Percentiles rank a stretch among this genome's conserved stretches.
phyloP scores from a whole-genome alignment of 2,888 invertebrate species.

The Cetonia aurata region DNA sequence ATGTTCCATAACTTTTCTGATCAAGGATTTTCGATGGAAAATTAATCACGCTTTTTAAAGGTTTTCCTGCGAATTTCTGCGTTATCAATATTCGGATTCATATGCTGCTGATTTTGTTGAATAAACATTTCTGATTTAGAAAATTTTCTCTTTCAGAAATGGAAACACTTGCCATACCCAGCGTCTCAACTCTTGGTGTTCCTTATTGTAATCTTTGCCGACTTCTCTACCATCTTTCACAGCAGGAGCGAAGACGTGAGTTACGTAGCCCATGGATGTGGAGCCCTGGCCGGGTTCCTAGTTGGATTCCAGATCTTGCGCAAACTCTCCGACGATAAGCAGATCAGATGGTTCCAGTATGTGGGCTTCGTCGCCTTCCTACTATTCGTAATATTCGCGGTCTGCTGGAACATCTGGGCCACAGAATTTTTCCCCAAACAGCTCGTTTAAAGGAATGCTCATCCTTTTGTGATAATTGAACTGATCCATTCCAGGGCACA shows the following conservation, averaged over 20 bases:
- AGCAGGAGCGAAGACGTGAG: conserved; percentile 85
- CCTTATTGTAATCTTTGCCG: conserved; percentile 82
- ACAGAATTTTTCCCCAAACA: conserved; percentile 61
- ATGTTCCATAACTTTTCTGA: too few species aligned
- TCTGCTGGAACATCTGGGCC: conserved; percentile 69
- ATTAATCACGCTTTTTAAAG: too few species aligned
- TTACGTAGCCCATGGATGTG: conserved; percentile 94
- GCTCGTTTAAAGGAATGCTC: conserved; percentile 8
- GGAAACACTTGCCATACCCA: conserved; percentile 96
- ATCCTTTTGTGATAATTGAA: not conserved
- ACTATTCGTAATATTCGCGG: conserved; percentile 63
- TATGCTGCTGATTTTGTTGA: too few species aligned
- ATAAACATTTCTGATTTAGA: not conserved
- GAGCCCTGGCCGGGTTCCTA: conserved; percentile 85
- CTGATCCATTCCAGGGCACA: not conserved
- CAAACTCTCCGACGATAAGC: conserved; percentile 18
- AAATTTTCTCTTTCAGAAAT: conserved; percentile 76
- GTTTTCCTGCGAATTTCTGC: too few species aligned
- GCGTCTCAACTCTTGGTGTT: conserved; percentile 87
- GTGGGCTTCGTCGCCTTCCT: conserved; percentile 1
- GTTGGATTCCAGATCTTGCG: conserved; percentile 66
- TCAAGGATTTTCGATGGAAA: too few species aligned
- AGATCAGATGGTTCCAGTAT: conserved; percentile 29
- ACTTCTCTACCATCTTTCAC: conserved; percentile 92
- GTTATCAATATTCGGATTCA: too few species aligned